Evolutionary conservation across 2,113 vertebrate species (phyloP).

Genomic region (Ptilonorhynchus violaceus): DNA sequence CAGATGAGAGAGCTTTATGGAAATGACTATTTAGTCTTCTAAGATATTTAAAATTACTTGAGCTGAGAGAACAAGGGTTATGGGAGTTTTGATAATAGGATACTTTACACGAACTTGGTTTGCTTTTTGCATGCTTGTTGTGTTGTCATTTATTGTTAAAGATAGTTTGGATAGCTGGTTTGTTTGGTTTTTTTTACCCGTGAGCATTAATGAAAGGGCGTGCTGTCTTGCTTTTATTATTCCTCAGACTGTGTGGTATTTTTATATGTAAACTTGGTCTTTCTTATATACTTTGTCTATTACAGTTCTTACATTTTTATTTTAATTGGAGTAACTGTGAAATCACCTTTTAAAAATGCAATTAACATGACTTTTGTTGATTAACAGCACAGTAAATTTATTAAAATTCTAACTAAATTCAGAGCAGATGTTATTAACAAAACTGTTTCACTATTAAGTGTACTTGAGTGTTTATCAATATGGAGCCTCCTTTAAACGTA

Average conservation of each 20-base stretch:
- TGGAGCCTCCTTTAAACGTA: not conserved
- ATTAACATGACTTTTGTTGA: not conserved
- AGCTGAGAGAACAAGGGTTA: not conserved
- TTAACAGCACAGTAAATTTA: not conserved
- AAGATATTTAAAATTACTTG: not conserved
- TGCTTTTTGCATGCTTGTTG: not conserved
- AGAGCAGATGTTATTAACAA: not conserved
- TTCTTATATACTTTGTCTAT: not conserved
- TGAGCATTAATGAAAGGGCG: not conserved
- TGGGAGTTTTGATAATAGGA: not conserved
- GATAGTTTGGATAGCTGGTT: not conserved
- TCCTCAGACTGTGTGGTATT: not conserved
- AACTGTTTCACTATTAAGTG: not conserved
- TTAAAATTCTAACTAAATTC: not conserved
- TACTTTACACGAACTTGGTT: not conserved
- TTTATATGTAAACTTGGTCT: not conserved
- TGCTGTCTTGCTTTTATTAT: not conserved
- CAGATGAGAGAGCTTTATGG: not conserved
- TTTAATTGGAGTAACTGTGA: not conserved
- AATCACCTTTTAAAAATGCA: not conserved
- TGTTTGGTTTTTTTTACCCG: not conserved
- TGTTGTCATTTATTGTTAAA: not conserved
- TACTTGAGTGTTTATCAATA: not conserved
- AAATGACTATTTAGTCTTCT: not conserved
- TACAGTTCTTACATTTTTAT: not conserved